Evolutionary conservation across 1,140 invertebrate genomes (phyloP).

Genomic region (Camponotus pennsylvanicus): DNA sequence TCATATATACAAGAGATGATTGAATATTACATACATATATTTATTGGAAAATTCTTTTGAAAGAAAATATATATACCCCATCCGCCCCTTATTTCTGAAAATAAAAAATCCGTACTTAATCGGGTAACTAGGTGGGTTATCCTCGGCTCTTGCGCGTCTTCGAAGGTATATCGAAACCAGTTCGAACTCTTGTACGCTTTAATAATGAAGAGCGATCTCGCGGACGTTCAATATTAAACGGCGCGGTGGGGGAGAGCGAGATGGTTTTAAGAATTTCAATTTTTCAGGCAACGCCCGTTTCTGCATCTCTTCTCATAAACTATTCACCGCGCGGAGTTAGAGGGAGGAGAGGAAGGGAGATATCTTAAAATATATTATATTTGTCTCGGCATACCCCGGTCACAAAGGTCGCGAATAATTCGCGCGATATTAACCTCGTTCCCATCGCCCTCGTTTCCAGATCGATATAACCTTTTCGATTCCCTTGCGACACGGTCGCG

Average conservation of each 20-base stretch:
- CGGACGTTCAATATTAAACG: slow-evolving; percentile 77
- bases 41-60: background rate
- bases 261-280: slow-evolving; percentile 84
- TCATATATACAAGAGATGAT: background rate
- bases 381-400: slow-evolving; percentile 76
- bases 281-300: slow-evolving; percentile 80
- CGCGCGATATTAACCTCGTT: slow-evolving; percentile 65
- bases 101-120: slow-evolving; percentile 48
- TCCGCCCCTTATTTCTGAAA: slow-evolving; percentile 36
- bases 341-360: slow-evolving; percentile 50
- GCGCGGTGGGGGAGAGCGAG: slow-evolving; percentile 74
- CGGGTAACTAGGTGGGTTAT: slow-evolving; percentile 55
- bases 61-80: slow-evolving; percentile 21
- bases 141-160: background rate
- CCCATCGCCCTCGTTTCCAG: slow-evolving; percentile 38
- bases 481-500: slow-evolving; percentile 15
- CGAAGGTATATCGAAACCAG: slow-evolving; percentile 32
- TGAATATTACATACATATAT: slow-evolving; percentile 9
- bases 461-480: slow-evolving; percentile 54
- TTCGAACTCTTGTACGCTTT: slow-evolving; percentile 56
- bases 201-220: slow-evolving; percentile 69
- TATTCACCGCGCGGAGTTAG: slow-evolving; percentile 72
- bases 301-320: slow-evolving; percentile 71
- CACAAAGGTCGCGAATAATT: slow-evolving; percentile 79
- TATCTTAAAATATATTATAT: slow-evolving; percentile 85